Evolutionary conservation across 1,140 invertebrate genomes (phyloP), one percentile per base, ranked within the genome.

Genomic region (Berghia stephanieae): DNA sequence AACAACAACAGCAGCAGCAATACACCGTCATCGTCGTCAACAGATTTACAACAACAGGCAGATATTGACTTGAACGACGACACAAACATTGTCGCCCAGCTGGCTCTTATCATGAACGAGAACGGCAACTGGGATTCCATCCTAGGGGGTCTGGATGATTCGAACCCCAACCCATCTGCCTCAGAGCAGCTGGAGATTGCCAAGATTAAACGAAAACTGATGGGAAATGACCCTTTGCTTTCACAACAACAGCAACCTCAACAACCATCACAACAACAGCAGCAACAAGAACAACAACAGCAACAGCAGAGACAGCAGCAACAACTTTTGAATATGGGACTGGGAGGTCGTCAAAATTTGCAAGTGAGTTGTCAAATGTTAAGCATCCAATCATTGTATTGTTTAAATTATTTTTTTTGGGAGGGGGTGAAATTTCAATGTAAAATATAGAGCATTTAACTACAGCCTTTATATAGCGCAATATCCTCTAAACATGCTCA

Each of bases 121-220:
- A 74, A 38, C 5, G 46, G 60, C 4, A 36, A 75, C 24, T 73
- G 73, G 52, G 38, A n/a, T 31, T n/a, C 46, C 44, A 67, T 24
- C 43, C 71, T 55, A 40, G 6, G 63, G 27, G 21, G 55, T 3
- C 52, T 68, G 18, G 42, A 40, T 38, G 24, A 55, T 18, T 55
- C 70, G 24, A 44, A 38, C 18, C 43, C 2, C 55, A 66, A 31
- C 16, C 55, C 69, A 1, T 91, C 90, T 46, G 71, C 73, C 55
- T 78, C 44, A 82, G 94, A 96, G 83, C 93, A 93, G 86, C 92
- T 94, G 89, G 96, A 94, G 24, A 97, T 98, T 71, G 95, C 94
- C 85, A 94, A 93, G 13, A 98, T 98, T 84, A 94, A 96, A 84
- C 93, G 95, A 87, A 95, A 94, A 84, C 90, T 98, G 76, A 97